Evolutionary conservation across 2,888 invertebrate genomes (phyloP).

Genomic region (Sarcophaga variegata): DNA sequence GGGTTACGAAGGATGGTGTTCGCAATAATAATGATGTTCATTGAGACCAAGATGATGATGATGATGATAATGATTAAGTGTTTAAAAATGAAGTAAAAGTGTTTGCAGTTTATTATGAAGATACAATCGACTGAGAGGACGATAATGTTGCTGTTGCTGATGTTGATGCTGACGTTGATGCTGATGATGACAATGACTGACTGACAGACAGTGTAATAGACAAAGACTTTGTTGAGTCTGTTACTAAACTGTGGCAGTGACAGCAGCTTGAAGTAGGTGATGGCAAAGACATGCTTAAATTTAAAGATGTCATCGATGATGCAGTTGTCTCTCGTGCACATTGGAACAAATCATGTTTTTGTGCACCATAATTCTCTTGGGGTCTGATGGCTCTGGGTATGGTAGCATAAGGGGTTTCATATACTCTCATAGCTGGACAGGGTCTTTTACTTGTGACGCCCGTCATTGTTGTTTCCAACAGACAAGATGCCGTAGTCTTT

Average conservation of each 20-base stretch:
- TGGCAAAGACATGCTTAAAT: constrained; percentile 24
- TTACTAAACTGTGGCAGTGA: background rate
- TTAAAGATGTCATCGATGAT: constrained; percentile 51
- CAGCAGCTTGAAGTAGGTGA: background rate
- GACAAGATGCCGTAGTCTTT: constrained; percentile 60
- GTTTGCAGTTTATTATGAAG: constrained; percentile 26
- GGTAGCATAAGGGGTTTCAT: constrained; percentile 50
- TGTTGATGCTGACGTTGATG: background rate
- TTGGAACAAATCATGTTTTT: constrained; percentile 11
- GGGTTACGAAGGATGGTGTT: too few relatives aligned
- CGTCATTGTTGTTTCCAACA: constrained; percentile 38
- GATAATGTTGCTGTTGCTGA: background rate
- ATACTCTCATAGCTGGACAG: background rate
- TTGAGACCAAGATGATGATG: constrained; percentile 23
- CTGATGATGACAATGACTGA: constrained; percentile 29
- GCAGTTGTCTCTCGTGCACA: constrained; percentile 23
- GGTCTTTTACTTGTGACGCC: constrained; percentile 25
- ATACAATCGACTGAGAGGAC: background rate
- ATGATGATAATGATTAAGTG: constrained; percentile 44
- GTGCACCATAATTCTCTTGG: background rate
- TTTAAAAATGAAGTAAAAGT: constrained; percentile 39
- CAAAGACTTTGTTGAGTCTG: background rate
- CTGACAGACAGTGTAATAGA: constrained; percentile 39
- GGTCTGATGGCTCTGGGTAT: constrained; percentile 54
- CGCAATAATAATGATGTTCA: background rate